Conservation (phyloP, 1,140 invertebrate genomes). For the Zaprionus camerounensis region DNA sequence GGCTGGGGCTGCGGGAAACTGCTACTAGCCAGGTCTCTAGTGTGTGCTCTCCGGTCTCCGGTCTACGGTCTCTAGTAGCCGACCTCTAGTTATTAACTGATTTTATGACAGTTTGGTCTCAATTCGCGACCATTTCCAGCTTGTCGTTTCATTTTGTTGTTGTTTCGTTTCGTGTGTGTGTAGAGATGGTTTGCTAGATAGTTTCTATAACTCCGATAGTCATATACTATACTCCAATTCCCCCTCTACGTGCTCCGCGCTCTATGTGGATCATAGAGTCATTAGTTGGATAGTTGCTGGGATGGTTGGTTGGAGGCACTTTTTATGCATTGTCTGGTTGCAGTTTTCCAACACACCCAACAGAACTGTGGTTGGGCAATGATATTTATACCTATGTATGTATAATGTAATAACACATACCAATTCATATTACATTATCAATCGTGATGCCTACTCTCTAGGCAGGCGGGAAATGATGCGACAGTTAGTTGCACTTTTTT, state of each 20-base stretch:
- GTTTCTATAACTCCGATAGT: slow-evolving; percentile 18
- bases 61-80: not conserved
- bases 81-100: slow-evolving; percentile 58
- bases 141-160: slow-evolving; percentile 36
- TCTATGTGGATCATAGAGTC: slow-evolving; percentile 36
- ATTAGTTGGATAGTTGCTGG: slow-evolving; percentile 29
- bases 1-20: slow-evolving; percentile 1
- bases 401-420: slow-evolving; percentile 2
- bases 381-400: not conserved
- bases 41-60: not conserved
- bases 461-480: slow-evolving; percentile 25
- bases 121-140: slow-evolving; percentile 71
- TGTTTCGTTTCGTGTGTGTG: slow-evolving; percentile 17
- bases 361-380: slow-evolving; percentile 17
- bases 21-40: slow-evolving; percentile 23
- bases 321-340: slow-evolving; percentile 29
- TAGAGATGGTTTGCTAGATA: slow-evolving; percentile 4
- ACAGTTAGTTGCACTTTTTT: slow-evolving; percentile 32
- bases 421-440: slow-evolving; percentile 6
- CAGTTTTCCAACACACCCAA: slow-evolving; percentile 26
- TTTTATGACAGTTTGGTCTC: slow-evolving; percentile 76
- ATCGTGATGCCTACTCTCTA: not conserved
- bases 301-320: not conserved
- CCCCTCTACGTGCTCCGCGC: not conserved
- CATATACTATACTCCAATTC: slow-evolving; percentile 3